Conservation (phyloP, 1,140 invertebrate genomes). For the Chironomus tepperi region DNA sequence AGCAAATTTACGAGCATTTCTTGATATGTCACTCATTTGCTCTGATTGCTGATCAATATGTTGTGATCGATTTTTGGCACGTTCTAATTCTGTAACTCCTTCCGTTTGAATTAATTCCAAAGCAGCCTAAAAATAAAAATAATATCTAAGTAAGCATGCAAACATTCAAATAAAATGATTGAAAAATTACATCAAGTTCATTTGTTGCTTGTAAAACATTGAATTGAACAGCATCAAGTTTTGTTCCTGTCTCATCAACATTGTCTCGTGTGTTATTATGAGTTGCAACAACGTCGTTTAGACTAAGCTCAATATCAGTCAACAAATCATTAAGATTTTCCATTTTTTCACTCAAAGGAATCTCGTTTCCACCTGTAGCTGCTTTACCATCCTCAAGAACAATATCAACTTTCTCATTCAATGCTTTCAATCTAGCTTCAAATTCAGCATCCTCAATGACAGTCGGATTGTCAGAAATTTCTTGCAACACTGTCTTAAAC, state of each 20-base stretch:
- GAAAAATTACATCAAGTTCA: conserved; percentile 46
- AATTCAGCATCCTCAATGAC: conserved; percentile 79
- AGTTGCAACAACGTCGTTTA: conserved; percentile 51
- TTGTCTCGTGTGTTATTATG: conserved; percentile 51
- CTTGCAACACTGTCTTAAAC: conserved; percentile 50
- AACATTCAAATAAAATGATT: neutral
- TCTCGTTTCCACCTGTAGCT: conserved; percentile 53
- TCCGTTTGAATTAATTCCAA: conserved; percentile 69
- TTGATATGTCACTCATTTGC: conserved; percentile 83
- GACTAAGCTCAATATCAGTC: conserved; percentile 52
- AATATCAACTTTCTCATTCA: conserved; percentile 60
- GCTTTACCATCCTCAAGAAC: conserved; percentile 60
- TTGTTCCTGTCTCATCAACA: conserved; percentile 52
- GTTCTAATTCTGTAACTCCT: conserved; percentile 63
- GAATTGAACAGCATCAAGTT: conserved; percentile 63
- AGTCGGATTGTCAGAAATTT: conserved; percentile 65
- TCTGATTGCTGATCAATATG: conserved; percentile 84
- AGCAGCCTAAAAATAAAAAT: conserved; percentile 46
- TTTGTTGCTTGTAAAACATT: conserved; percentile 63
- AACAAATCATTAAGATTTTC: conserved; percentile 58
- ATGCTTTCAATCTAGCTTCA: conserved; percentile 60
- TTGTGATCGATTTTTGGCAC: conserved; percentile 71
- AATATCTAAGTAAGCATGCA: neutral
- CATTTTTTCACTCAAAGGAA: conserved; percentile 55
- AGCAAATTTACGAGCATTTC: conserved; percentile 70